phyloP scores from a whole-genome alignment of 2,113 vertebrate species.

The Lycocorax pyrrhopterus region DNA sequence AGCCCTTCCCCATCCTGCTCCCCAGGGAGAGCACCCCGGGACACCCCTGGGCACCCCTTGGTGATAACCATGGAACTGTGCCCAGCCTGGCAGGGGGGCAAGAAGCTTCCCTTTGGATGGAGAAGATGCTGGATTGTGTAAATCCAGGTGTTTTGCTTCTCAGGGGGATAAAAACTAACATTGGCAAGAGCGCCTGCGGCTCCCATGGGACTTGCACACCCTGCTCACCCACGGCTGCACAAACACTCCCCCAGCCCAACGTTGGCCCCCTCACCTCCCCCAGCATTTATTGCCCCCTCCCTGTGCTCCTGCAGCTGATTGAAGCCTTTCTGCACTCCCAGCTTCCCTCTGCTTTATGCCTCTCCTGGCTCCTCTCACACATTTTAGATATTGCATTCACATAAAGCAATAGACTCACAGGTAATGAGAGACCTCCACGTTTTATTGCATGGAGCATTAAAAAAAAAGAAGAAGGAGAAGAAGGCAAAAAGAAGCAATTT shows the following conservation, averaged over 20 bases:
- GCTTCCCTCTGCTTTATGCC: background rate
- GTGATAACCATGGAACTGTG: background rate
- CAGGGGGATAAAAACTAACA: background rate
- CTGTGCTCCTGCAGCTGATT: background rate
- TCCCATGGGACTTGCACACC: background rate
- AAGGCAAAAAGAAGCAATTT: conserved; percentile 23
- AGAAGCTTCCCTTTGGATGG: background rate
- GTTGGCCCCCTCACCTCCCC: background rate
- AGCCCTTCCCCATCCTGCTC: background rate
- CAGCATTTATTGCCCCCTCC: background rate
- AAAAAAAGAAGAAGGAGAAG: background rate
- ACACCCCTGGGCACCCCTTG: background rate
- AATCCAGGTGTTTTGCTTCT: background rate
- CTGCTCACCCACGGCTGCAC: background rate
- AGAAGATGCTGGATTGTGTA: background rate
- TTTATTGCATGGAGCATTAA: conserved; percentile 23
- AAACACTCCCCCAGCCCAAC: accelerated
- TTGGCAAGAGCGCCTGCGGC: background rate
- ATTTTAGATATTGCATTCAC: conserved; percentile 46
- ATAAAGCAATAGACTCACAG: conserved; percentile 32
- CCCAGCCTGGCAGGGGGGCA: background rate
- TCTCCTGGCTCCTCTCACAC: conserved; percentile 31
- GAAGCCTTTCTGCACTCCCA: background rate
- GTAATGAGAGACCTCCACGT: conserved; percentile 27
- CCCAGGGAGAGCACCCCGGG: background rate